Conservation (phyloP, 2,888 invertebrate species). For the Eremobia ochroleuca region DNA sequence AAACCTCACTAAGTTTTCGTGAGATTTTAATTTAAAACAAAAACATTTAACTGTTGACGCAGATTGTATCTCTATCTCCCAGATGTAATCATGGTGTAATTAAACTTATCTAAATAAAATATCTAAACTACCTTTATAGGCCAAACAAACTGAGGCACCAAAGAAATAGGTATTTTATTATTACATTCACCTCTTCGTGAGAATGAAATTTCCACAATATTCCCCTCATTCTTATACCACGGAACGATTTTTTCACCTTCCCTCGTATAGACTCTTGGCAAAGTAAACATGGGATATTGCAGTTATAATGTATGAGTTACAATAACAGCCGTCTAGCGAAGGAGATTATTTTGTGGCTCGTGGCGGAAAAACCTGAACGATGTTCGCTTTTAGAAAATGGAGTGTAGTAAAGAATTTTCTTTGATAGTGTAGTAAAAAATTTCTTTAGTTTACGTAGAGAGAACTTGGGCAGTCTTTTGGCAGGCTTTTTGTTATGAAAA, state of each 20-base stretch:
- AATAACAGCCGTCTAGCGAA: constrained; percentile 45
- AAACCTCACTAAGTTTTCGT: neutral
- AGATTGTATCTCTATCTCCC: constrained; percentile 7
- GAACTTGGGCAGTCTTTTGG: neutral
- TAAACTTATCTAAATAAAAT: constrained; percentile 20
- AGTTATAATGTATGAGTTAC: constrained; percentile 53
- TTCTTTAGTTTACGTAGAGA: neutral
- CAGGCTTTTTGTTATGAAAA: too few relatives aligned
- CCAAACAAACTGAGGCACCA: neutral
- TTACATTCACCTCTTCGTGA: neutral
- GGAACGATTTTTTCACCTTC: constrained; percentile 45
- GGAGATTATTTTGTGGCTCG: constrained; percentile 44
- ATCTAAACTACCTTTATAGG: neutral
- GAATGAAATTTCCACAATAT: constrained; percentile 37
- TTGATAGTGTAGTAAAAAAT: constrained; percentile 32
- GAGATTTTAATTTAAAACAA: constrained; percentile 12
- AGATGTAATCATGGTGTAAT: neutral
- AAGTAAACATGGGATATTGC: constrained; percentile 56
- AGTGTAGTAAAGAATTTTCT: constrained; percentile 25
- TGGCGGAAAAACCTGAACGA: constrained; percentile 46
- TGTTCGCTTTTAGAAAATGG: constrained; percentile 41
- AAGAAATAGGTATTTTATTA: neutral
- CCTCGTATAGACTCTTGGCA: constrained; percentile 43
- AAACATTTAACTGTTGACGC: constrained; percentile 9
- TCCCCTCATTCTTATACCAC: constrained; percentile 8